Evolutionary conservation across 2,888 invertebrate species (phyloP).

Genomic region (Aspidiotus rigidus): DNA sequence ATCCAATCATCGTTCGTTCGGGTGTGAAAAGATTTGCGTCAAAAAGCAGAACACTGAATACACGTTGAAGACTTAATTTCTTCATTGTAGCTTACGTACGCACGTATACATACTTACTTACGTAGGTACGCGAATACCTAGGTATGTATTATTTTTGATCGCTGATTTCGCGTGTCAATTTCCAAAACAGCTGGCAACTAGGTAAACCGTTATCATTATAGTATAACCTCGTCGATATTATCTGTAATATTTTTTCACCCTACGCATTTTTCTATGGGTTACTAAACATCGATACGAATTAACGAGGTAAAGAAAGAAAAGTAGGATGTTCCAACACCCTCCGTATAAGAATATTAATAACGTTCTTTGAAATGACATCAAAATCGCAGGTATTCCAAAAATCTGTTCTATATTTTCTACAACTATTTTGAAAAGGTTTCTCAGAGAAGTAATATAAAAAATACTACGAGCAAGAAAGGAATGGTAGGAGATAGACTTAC

Average conservation of each 20-base stretch:
- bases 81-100: neutral
- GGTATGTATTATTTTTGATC: neutral
- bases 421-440: neutral
- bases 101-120: neutral
- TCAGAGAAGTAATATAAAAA: neutral
- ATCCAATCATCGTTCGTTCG: neutral
- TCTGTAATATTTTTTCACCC: neutral
- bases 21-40: neutral
- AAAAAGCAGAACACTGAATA: neutral
- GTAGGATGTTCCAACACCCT: neutral
- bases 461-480: neutral
- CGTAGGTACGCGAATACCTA: neutral
- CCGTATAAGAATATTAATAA: neutral
- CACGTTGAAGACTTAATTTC: conserved; percentile 14
- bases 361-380: neutral
- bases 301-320: neutral
- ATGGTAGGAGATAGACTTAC: too few relatives aligned
- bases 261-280: neutral
- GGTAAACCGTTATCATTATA: too few relatives aligned
- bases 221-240: neutral
- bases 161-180: neutral
- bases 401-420: conserved; percentile 21
- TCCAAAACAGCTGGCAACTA: neutral
- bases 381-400: conserved; percentile 23
- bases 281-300: neutral